Percentiles rank a stretch among this genome's conserved stretches.
Conservation (phyloP, 2,888 invertebrate genomes). For the Amblyjoppa fuscipennis region DNA sequence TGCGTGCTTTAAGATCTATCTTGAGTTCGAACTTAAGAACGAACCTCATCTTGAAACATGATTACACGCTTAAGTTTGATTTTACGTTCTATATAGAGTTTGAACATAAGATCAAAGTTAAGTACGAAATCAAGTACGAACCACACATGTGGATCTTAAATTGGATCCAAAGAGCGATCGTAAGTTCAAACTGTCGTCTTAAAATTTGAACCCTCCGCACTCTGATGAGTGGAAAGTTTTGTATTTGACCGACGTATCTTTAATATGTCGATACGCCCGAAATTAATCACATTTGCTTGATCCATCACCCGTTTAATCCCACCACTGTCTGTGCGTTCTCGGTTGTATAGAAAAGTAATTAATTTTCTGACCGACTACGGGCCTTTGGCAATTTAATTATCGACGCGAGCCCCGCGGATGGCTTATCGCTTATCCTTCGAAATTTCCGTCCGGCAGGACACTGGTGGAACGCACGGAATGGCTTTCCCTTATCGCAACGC, state of each 20-base stretch:
- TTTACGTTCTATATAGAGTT: too few relatives aligned
- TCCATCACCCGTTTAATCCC: background rate
- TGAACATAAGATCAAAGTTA: too few relatives aligned
- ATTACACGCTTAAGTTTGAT: too few relatives aligned
- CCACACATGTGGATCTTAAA: too few relatives aligned
- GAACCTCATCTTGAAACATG: too few relatives aligned
- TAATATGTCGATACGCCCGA: background rate
- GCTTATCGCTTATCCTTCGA: conserved; percentile 30
- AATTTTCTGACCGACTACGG: background rate
- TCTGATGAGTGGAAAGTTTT: background rate
- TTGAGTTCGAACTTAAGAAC: too few relatives aligned
- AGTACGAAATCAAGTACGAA: too few relatives aligned
- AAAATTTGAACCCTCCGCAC: background rate
- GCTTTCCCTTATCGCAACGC: conserved; percentile 33
- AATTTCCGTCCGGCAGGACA: conserved; percentile 33
- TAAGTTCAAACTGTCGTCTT: too few relatives aligned
- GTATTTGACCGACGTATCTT: background rate
- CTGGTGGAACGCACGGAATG: conserved; percentile 9
- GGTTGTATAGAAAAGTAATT: background rate
- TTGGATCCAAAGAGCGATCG: too few relatives aligned
- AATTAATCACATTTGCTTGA: background rate
- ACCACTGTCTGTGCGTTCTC: background rate
- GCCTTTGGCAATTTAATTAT: conserved; percentile 30
- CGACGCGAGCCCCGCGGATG: conserved; percentile 19
- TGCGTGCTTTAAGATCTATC: too few relatives aligned